Evolutionary conservation across 2,888 invertebrate genomes (phyloP).

Genomic region (Perizoma affinitatum): DNA sequence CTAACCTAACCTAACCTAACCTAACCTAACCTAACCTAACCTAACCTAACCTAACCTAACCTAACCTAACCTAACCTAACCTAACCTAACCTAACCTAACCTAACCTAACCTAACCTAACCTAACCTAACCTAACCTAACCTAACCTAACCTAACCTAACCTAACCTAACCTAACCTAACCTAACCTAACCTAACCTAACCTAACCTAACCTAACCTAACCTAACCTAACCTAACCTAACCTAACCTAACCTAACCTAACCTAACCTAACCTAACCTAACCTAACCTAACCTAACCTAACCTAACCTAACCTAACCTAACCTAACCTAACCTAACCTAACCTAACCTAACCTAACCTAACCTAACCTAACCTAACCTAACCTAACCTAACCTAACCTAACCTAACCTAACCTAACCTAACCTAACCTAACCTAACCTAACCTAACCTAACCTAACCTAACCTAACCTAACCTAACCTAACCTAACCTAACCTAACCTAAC

Average conservation of each 20-base stretch:
- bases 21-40: slow-evolving; percentile 1
- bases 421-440: slow-evolving; percentile 1
- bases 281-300: slow-evolving; percentile 1
- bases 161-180: slow-evolving; percentile 1
- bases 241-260: slow-evolving; percentile 1
- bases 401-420: slow-evolving; percentile 1
- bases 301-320: slow-evolving; percentile 1
- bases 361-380: slow-evolving; percentile 1
- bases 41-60: slow-evolving; percentile 1
- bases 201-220: slow-evolving; percentile 1
- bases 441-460: slow-evolving; percentile 1
- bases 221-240: slow-evolving; percentile 1
- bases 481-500: slow-evolving; percentile 1
- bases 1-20: slow-evolving; percentile 1
- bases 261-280: slow-evolving; percentile 1
- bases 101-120: slow-evolving; percentile 1
- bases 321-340: slow-evolving; percentile 1
- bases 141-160: slow-evolving; percentile 1
- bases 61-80: slow-evolving; percentile 1
- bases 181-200: slow-evolving; percentile 1
- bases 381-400: slow-evolving; percentile 1
- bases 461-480: slow-evolving; percentile 1
- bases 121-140: slow-evolving; percentile 1
- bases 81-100: slow-evolving; percentile 1
- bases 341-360: slow-evolving; percentile 1